Percentiles rank a stretch among this genome's conserved stretches.
phyloP scores from a whole-genome alignment of 2,797 vertebrate genomes.

The Hypotaenidia philippensis region DNA sequence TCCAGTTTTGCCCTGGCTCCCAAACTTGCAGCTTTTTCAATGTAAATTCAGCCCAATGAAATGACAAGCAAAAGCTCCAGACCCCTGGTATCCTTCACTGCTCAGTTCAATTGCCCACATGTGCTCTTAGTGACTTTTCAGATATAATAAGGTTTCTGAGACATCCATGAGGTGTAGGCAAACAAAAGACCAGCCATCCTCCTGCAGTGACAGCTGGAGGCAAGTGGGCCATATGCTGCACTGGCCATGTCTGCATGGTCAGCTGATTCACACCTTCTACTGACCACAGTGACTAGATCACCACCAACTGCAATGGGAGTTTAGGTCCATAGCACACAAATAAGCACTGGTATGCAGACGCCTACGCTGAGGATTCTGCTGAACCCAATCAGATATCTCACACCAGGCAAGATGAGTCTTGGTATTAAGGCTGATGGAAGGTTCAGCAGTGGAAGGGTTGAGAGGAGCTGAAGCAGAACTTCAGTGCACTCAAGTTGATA shows the following conservation, averaged over 20 bases:
- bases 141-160: neutral
- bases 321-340: neutral
- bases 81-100: too few species aligned
- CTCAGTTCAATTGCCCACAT: neutral
- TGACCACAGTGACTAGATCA: rapidly evolving
- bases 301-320: neutral
- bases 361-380: neutral
- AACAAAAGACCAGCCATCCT: neutral
- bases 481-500: neutral
- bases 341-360: neutral
- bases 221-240: neutral
- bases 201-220: neutral
- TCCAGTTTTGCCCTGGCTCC: neutral
- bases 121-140: neutral
- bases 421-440: neutral
- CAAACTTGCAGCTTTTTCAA: neutral
- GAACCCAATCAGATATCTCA: neutral
- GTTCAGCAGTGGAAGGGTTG: rapidly evolving
- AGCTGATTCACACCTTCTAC: neutral
- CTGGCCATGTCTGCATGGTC: neutral
- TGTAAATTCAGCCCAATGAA: neutral
- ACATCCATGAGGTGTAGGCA: rapidly evolving
- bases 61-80: rapidly evolving
- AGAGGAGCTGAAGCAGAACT: neutral
- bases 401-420: neutral